Conservation (phyloP, 37 sponge, comb jelly and placozoan species). For the Agelas oroides region DNA sequence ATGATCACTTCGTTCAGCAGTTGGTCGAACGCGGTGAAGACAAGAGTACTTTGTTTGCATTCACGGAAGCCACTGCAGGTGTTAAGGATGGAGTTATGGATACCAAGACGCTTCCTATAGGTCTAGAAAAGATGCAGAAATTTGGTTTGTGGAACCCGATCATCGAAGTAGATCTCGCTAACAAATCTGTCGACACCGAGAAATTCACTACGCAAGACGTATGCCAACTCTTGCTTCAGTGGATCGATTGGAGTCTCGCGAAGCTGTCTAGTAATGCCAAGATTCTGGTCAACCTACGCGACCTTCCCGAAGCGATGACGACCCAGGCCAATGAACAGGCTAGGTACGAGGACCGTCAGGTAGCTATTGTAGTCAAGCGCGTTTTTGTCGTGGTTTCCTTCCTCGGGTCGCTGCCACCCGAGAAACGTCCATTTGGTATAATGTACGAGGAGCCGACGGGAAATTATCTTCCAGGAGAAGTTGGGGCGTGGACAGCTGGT, state of each 20-base stretch:
- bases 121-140: slow-evolving; percentile 65
- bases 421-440: slow-evolving; percentile 57
- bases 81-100: slow-evolving; percentile 42
- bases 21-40: slow-evolving; percentile 64
- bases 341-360: too few species aligned
- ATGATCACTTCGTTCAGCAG: slow-evolving; percentile 53
- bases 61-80: slow-evolving; percentile 63
- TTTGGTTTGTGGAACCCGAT: slow-evolving; percentile 65
- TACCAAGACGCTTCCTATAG: slow-evolving; percentile 59
- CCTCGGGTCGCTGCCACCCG: slow-evolving; percentile 60
- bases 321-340: too few species aligned
- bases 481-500: slow-evolving; percentile 30
- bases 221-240: slow-evolving; percentile 58
- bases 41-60: slow-evolving; percentile 54
- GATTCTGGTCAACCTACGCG: slow-evolving; percentile 77
- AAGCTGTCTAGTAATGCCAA: slow-evolving; percentile 47
- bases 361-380: slow-evolving; percentile 60
- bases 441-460: slow-evolving; percentile 82
- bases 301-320: slow-evolving; percentile 55
- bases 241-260: slow-evolving; percentile 57
- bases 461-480: slow-evolving; percentile 71
- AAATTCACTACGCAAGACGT: slow-evolving; percentile 71
- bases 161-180: slow-evolving; percentile 69
- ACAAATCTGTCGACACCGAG: slow-evolving; percentile 30
- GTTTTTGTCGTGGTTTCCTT: slow-evolving; percentile 57